Percentiles rank a stretch among this genome's conserved stretches.
Evolutionary conservation across 2,888 invertebrate genomes (phyloP).

Genomic region (Cyaniris semiargus): DNA sequence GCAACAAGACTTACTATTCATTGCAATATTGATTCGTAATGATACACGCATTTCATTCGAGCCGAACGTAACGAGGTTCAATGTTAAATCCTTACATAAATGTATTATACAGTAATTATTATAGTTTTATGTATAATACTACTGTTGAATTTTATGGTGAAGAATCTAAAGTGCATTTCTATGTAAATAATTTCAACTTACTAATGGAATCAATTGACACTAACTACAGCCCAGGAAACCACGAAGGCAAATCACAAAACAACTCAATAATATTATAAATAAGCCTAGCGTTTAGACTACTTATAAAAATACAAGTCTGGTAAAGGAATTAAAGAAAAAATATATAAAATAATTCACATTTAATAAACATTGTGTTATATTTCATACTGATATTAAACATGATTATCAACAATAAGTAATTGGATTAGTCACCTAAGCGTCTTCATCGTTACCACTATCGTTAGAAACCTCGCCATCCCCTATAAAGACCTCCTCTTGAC

Average conservation of each 20-base stretch:
- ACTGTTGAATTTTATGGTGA: too few relatives aligned
- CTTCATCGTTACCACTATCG: slow-evolving; percentile 75
- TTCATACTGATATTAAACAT: neutral
- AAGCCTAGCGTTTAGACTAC: neutral
- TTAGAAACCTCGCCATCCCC: slow-evolving; percentile 71
- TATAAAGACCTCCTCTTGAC: slow-evolving; percentile 67
- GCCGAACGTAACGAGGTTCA: neutral
- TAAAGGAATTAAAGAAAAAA: neutral
- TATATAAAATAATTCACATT: neutral
- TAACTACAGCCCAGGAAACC: too few relatives aligned
- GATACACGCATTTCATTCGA: neutral
- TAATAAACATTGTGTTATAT: neutral
- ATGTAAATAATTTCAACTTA: too few relatives aligned
- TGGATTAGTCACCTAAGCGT: slow-evolving; percentile 41
- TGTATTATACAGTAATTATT: neutral
- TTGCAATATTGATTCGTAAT: neutral
- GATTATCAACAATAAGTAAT: neutral
- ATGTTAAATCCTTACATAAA: neutral
- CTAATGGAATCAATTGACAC: too few relatives aligned
- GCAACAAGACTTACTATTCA: neutral
- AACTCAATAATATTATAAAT: too few relatives aligned
- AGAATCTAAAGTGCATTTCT: too few relatives aligned
- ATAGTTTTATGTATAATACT: too few relatives aligned
- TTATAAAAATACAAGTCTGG: neutral
- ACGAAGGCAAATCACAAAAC: too few relatives aligned